A percentile compares a stretch with the other conserved stretches of the same genome.
These are phyloP conservation scores for Enhydra lutris DNA, from an alignment of 2,113 vertebrate genomes.

Conservation along the genomic window DNA sequence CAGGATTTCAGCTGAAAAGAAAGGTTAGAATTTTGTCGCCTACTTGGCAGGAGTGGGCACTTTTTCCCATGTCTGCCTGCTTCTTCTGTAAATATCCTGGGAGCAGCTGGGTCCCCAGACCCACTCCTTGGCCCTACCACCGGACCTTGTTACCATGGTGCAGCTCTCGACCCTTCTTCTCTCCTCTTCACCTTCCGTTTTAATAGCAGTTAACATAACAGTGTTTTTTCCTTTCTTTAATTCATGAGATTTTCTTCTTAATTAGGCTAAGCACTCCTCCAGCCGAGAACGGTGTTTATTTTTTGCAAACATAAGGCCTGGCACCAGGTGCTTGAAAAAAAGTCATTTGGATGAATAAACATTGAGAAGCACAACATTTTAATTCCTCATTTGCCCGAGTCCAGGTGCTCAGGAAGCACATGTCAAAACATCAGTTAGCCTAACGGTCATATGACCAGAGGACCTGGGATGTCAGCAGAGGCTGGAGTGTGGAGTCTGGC, in stretches of 20 bases:
- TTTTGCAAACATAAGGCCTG: neutral
- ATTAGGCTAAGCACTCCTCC: neutral
- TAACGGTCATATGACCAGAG: neutral
- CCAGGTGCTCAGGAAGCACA: neutral
- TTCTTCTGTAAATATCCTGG: neutral
- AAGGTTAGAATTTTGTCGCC: neutral
- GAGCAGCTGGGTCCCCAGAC: accelerated
- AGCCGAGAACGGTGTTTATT: neutral
- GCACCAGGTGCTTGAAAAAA: neutral
- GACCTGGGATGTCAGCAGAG: neutral
- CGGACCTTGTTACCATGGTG: accelerated
- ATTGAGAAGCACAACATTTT: neutral
- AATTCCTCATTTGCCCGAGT: neutral
- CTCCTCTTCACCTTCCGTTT: neutral
- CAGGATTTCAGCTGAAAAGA: neutral
- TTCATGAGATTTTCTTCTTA: neutral
- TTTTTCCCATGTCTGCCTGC: too few relatives aligned
- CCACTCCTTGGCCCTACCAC: neutral
- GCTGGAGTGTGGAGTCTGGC: neutral
- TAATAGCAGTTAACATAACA: neutral
- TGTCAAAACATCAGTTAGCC: neutral
- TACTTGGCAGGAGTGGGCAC: too few relatives aligned
- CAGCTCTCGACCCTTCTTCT: neutral
- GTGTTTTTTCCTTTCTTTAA: neutral
- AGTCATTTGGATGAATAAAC: neutral